Conservation (phyloP, 2,888 invertebrate species). For the Tetranychus truncatus region DNA sequence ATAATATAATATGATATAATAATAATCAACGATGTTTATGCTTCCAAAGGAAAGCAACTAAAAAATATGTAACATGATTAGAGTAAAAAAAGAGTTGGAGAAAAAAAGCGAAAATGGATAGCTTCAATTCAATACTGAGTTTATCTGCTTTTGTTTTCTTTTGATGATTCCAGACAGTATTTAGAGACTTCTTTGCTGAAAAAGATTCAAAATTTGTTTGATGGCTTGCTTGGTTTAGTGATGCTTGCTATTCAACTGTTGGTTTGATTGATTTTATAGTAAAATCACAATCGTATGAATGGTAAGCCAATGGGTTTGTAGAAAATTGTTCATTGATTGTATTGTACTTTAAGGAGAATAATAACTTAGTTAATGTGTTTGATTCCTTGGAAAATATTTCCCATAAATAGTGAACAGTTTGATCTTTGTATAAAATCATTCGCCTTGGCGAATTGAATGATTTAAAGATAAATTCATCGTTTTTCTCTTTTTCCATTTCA, state of each 20-base stretch:
- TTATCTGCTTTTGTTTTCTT: neutral
- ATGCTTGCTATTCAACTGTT: neutral
- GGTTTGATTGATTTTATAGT: neutral
- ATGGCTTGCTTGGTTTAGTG: neutral
- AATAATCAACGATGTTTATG: neutral
- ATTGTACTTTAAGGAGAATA: conserved; percentile 45
- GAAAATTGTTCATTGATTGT: conserved; percentile 4
- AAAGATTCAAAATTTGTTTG: neutral
- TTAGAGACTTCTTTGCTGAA: neutral
- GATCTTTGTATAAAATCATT: conserved; percentile 51
- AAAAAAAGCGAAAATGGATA: too few relatives aligned
- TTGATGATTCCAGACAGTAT: neutral
- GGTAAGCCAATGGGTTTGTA: neutral
- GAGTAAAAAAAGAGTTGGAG: neutral
- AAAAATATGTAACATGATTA: neutral
- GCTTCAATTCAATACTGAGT: neutral
- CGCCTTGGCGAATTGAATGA: neutral
- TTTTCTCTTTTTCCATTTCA: conserved; percentile 24
- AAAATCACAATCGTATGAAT: conserved; percentile 13
- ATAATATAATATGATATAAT: neutral
- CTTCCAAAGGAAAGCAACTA: neutral
- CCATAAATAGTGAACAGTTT: conserved; percentile 65
- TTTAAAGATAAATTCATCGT: conserved; percentile 18
- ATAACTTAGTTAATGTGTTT: conserved; percentile 40
- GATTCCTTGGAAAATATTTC: conserved; percentile 41